phyloP scores from a whole-genome alignment of 2,113 vertebrate species.

The Mellivora capensis region DNA sequence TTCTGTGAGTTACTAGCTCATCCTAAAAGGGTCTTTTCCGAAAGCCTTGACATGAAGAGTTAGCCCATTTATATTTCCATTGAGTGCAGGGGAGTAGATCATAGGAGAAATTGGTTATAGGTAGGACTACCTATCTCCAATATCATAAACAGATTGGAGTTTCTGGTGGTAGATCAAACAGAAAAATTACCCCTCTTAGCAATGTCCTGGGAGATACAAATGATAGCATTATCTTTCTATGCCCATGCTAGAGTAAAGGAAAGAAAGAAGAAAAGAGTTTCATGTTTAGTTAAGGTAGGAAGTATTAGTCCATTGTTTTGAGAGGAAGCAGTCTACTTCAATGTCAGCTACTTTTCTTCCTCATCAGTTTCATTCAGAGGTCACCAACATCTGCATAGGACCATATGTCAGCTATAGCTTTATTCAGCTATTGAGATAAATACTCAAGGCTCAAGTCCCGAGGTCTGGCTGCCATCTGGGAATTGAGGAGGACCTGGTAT shows the following conservation, averaged over 20 bases:
- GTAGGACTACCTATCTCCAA: neutral
- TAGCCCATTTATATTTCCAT: neutral
- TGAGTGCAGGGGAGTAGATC: neutral
- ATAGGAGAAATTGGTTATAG: neutral
- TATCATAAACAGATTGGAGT: neutral
- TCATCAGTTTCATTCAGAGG: neutral
- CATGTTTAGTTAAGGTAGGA: neutral
- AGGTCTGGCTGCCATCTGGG: neutral
- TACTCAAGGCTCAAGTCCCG: neutral
- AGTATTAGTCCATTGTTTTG: neutral
- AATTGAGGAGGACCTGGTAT: neutral
- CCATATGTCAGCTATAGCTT: neutral
- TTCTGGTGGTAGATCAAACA: neutral
- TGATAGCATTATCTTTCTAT: neutral
- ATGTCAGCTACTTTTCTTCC: neutral
- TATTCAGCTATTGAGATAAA: neutral
- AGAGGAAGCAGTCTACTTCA: neutral
- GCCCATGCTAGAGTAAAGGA: neutral
- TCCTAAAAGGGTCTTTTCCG: neutral
- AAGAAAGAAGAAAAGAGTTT: neutral
- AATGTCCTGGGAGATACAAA: neutral
- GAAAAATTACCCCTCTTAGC: neutral
- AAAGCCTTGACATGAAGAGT: neutral
- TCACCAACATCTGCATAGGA: neutral
- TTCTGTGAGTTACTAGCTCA: neutral